Base-by-base conservation (phyloP, 2,888 invertebrate species). In the Nyleta sp. region DNA sequence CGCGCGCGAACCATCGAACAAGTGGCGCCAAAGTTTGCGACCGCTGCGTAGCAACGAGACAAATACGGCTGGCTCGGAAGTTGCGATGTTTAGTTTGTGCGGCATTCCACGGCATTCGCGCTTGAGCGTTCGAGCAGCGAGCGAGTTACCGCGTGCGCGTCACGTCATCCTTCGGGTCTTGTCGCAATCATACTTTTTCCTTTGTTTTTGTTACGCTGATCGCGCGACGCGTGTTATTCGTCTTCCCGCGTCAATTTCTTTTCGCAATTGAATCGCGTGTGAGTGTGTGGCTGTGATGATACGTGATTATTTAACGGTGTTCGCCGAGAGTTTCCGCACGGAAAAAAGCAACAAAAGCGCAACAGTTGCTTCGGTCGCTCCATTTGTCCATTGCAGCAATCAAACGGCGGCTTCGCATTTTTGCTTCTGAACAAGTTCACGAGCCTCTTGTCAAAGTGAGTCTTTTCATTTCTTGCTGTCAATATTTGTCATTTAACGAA, bases 41-140 rank as follows among this genome's bases (percentile, higher is more conserved):
- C n/a, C 33, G 20, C 72, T 35, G 72, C 72, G 72, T 72, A 72
- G 72, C 64, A 72, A 72, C 72, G 55, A 35, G 42, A 40, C 42
- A 48, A 72, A 64, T 50, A 40, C 48, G 48, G 48, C n/a, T 48
- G 55, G 24, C 33, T 52, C 15, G 33, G n/a, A 71, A 71, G 71
- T 71, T 53, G 72, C 24, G 62, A 57, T 72, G 72, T 72, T 72
- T 64, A 42, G 64, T 64, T 72, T 64, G 64, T 22, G 57, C 57
- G 57, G 59, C 59, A 57, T 57, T 73, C 73, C 50, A 33, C 22
- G 60, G 65, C 73, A 73, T 73, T 73, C 73, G 73, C 73, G 57
- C 55, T 65, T 35, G 65, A 59, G 59, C 64, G 59, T 73, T 65
- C 65, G 46, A 71, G 46, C 42, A 20, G 59, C 24, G 59, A 57